Evolutionary conservation across 2,113 vertebrate species (phyloP), one percentile per base, ranked within the genome.

Genomic region (Sander lucioperca): DNA sequence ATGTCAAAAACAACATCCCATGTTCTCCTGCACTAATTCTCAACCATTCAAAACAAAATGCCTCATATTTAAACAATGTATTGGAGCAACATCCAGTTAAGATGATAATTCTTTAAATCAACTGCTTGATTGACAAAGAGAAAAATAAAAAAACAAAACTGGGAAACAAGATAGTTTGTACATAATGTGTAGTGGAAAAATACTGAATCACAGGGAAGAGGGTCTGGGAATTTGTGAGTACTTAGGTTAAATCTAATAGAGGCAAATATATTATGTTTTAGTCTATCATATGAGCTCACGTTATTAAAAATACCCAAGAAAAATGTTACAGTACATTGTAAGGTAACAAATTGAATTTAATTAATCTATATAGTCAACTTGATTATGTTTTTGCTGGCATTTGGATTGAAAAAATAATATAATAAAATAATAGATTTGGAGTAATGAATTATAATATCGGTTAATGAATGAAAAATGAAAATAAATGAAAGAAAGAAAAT

Each of bases 41-140:
- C 19, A 10, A 75, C 45, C 15, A 57, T 18, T 56, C 19, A 58
- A 77, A 33, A 76, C 54, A 59, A 81, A 72, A 69, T 30, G 57
- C 15, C 64, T 69, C 16, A 51, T 5, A 33, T 58, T 43, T 27
- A 36, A 21, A 51, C 25, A 43, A 5, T 36, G 45, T 13, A 56
- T 23, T 43, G 7, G 36, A 39, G 13, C 54, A 73, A n/a, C n/a
- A 43, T 83, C 14, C 19, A 51, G 47, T 50, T n/a, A 3, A 73
- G 11, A 27, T 58, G 50, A 39, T 10, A 10, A 39, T 45, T 48
- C 9, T 3, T 48, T 2, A 61, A 69, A 39, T 36, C 1, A 39
- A 61, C 15, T 51, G 11, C 53, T 16, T 27, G 73, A 43, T 2
- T 47, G 3, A 33, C 3, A n/a, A 25, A 23, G 4, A 61, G 16